Evolutionary conservation across 2,888 invertebrate species (phyloP).

Genomic region (Ophion obscuratus): DNA sequence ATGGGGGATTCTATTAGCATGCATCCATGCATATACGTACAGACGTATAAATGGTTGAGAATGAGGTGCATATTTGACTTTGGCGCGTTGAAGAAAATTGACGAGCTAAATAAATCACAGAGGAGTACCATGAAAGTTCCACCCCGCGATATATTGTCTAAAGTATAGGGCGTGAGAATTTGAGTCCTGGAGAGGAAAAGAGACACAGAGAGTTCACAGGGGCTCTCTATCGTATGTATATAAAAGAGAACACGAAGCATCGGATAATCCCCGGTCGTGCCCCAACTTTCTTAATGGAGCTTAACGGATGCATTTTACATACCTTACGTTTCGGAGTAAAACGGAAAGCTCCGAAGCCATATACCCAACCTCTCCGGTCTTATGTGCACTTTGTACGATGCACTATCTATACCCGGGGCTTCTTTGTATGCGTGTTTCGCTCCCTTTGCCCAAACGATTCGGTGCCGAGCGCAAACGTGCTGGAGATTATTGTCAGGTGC

Average conservation of each 20-base stretch:
- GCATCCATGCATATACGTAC: not conserved
- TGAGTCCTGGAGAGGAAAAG: conserved; percentile 33
- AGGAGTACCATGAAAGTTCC: conserved; percentile 51
- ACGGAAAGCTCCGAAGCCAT: conserved; percentile 63
- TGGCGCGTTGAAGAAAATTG: conserved; percentile 35
- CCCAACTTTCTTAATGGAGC: conserved; percentile 69
- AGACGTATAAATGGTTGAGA: not conserved
- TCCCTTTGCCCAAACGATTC: conserved; percentile 23
- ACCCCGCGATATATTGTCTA: conserved; percentile 46
- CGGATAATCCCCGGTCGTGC: conserved; percentile 62
- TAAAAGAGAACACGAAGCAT: conserved; percentile 24
- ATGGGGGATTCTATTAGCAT: not conserved
- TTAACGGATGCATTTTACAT: conserved; percentile 67
- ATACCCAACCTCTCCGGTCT: conserved; percentile 33
- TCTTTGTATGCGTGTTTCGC: conserved; percentile 29
- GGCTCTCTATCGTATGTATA: conserved; percentile 15
- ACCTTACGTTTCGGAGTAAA: conserved; percentile 53
- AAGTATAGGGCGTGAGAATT: conserved; percentile 44
- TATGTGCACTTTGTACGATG: conserved; percentile 14
- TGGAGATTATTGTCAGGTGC: conserved; percentile 44
- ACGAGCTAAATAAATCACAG: conserved; percentile 55
- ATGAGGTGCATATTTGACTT: conserved; percentile 54
- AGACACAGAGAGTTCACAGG: not conserved
- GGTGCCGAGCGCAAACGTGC: conserved; percentile 6
- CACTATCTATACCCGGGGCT: conserved; percentile 14